Evolutionary conservation across 2,888 invertebrate genomes (phyloP).

Genomic region (Platycheirus rosarum): DNA sequence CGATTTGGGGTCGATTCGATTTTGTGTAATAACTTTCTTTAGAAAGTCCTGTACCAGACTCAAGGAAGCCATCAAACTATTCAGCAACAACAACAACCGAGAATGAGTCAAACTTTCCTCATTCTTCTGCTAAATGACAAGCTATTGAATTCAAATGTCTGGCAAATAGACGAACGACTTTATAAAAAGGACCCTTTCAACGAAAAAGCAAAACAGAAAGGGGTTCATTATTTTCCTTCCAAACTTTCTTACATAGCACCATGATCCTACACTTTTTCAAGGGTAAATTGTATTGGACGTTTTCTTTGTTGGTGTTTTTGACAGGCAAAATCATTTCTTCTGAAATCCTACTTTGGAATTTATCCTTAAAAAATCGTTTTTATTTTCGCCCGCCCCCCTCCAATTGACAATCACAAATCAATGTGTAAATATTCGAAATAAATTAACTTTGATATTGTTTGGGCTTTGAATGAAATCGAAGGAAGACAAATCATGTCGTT

Average conservation of each 20-base stretch:
- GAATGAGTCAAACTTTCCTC: conserved; percentile 8
- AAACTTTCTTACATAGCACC: conserved; percentile 5
- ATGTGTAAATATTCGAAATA: not conserved
- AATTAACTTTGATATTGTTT: not conserved
- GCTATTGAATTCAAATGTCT: conserved; percentile 31
- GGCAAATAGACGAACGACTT: conserved; percentile 31
- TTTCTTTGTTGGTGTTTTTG: conserved; percentile 12
- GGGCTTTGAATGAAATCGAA: too few relatives aligned
- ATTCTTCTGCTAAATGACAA: conserved; percentile 13
- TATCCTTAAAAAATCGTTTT: conserved; percentile 7
- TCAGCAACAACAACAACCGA: conserved; percentile 4
- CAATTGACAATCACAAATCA: conserved; percentile 25
- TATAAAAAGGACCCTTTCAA: conserved; percentile 13
- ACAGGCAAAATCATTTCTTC: too few relatives aligned
- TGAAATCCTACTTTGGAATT: conserved; percentile 9
- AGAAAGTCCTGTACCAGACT: not conserved
- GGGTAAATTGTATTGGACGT: conserved; percentile 15
- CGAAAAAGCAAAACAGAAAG: not conserved
- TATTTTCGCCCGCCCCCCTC: conserved; percentile 1
- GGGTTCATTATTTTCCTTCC: conserved; percentile 24
- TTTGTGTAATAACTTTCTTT: conserved; percentile 3
- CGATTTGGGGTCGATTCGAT: conserved; percentile 27
- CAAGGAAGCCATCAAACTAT: conserved; percentile 6
- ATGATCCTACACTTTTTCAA: conserved; percentile 1
- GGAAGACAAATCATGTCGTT: conserved; percentile 37